Base-by-base conservation (phyloP, 2,888 invertebrate genomes). In the Alentia gelatinosa region DNA sequence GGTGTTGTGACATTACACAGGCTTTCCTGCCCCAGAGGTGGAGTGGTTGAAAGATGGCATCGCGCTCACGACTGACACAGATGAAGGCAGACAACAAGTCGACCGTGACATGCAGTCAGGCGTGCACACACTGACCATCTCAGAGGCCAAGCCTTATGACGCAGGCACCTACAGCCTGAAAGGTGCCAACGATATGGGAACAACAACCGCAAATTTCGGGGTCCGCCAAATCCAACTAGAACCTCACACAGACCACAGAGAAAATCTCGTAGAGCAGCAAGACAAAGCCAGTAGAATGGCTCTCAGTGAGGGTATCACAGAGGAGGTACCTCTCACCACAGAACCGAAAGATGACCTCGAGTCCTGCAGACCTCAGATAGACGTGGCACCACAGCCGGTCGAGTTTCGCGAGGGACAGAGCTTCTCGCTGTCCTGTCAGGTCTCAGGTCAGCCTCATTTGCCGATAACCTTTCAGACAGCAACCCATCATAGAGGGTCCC, bases 391-490 rank as follows among this genome's bases (percentile, higher is more conserved):
- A 15, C 26, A 89, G 37, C 89, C 91, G 37, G 56, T 90, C 26
- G 89, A 75, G 0, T 90, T 91, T 33, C 68, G 56, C 15, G 91
- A 92, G 39, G 92, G 92, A 75, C 89, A 92, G 86, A 91, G n/a
- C 1, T 33, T 90, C 40, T 63, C 40, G 86, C 88, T 91, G 40
- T 89, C 90, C 15, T 90, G 79, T 40, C 90, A 91, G 42, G 37
- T 91, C 15, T 63, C 92, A 47, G 89, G 90, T 79, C 33, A 91
- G 89, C 35, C n/a, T n/a, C n/a, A n/a, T n/a, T n/a, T n/a, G n/a
- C n/a, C n/a, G n/a, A n/a, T n/a, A n/a, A n/a, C n/a, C n/a, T n/a
- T n/a, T n/a, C n/a, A n/a, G n/a, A n/a, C n/a, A n/a, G n/a, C n/a
- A n/a, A n/a, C n/a, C n/a, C n/a, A n/a, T n/a, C n/a, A n/a, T n/a